Conservation (phyloP, 1,140 invertebrate species). For the Drosophila tsacasi region DNA sequence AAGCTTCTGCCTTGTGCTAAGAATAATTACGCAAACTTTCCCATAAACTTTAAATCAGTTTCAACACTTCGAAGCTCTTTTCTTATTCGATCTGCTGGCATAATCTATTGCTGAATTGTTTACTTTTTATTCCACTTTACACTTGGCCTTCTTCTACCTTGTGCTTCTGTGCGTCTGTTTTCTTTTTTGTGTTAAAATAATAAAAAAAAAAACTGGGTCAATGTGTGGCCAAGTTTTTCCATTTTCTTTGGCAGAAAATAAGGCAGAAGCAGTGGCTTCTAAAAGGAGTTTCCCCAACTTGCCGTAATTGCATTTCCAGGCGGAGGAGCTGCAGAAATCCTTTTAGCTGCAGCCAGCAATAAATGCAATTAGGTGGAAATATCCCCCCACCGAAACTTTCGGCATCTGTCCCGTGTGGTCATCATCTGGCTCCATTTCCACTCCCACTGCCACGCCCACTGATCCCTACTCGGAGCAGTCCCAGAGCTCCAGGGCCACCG, state of each 20-base stretch:
- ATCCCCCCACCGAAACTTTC: slow-evolving; percentile 29
- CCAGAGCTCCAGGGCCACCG: slow-evolving; percentile 30
- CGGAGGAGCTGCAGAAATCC: slow-evolving; percentile 36
- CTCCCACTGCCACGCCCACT: slow-evolving; percentile 4
- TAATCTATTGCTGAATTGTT: slow-evolving; percentile 28
- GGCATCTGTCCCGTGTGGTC: slow-evolving; percentile 29
- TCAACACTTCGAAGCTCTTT: neutral
- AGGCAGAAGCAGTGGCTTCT: neutral
- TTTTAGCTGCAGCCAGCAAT: slow-evolving; percentile 50
- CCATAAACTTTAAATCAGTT: neutral
- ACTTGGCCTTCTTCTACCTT: slow-evolving; percentile 20
- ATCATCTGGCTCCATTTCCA: slow-evolving; percentile 22
- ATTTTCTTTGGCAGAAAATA: slow-evolving; percentile 17
- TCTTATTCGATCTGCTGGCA: slow-evolving; percentile 3
- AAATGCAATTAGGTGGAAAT: slow-evolving; percentile 66
- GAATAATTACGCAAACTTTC: neutral
- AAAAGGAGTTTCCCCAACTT: slow-evolving; percentile 44
- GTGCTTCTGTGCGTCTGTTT: neutral
- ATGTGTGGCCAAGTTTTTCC: slow-evolving; percentile 50
- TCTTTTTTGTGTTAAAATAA: slow-evolving; percentile 20
- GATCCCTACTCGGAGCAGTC: slow-evolving; percentile 36
- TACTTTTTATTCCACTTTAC: slow-evolving; percentile 34
- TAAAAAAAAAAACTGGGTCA: slow-evolving; percentile 55
- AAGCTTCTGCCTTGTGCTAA: neutral
- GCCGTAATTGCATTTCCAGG: slow-evolving; percentile 59